Base-by-base conservation (phyloP, 1,140 invertebrate species). In the Halictus rubicundus region DNA sequence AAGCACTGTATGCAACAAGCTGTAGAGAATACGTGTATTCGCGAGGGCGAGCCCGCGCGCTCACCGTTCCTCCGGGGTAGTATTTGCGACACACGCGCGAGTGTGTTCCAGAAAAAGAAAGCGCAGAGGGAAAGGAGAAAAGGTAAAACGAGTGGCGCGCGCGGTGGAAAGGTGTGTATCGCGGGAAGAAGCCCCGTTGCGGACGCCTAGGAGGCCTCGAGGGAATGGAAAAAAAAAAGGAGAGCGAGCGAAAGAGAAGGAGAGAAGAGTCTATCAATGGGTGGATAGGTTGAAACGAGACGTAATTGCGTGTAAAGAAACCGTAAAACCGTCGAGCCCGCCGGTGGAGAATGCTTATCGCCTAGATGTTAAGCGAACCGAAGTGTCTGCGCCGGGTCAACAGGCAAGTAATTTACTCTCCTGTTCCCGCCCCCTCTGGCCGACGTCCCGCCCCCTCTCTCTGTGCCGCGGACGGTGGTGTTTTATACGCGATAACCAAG, bases 301-400 rank as follows among this genome's bases (percentile, higher is more conserved):
- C 63, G 60, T 85, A 85, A 85, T 78, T 77, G 46, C 32, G 61
- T 63, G 80, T 81, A 75, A 85, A 74, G 69, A 74, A 86, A 85
- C 27, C 54, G 49, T 66, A 72, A 82, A 82, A 78, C 60, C 39
- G 4, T 81, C 61, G 74, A 78, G 59, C 39, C 49, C 68, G 49
- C 42, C 75, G 64, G 14, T 68, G 81, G 70, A 64, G 77, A 82
- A 83, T 69, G 68, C 78, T 89, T 87, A 89, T 91, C 88, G 85
- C 89, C 87, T 87, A 88, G 83, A 88, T 91, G 86, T 88, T 91
- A 90, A 92, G 84, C 91, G 83, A 88, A 86, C 60, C 60, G 60
- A 12, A 63, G 60, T 63, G 87, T 92, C 84, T 88, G 74, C 42
- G 84, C 80, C 84, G 86, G 89, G 89, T 91, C 89, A 90, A 74